These are phyloP conservation scores for Oreochromis aureus DNA, from an alignment of 2,113 vertebrate genomes.

Conservation along the genomic window DNA sequence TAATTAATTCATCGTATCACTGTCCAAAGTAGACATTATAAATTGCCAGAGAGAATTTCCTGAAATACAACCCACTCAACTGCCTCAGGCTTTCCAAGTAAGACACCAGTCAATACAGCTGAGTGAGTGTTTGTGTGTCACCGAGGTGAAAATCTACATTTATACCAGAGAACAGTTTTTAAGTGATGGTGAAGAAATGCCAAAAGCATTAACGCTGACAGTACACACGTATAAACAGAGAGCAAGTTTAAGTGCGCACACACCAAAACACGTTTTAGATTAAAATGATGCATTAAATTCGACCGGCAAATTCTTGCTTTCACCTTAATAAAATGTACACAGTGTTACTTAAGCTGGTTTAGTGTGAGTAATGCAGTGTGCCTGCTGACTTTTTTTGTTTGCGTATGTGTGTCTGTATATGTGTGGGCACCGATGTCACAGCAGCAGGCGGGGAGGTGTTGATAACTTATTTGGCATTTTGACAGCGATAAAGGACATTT, in stretches of 20 bases:
- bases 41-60: conserved; percentile 37
- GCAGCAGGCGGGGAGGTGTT: conserved; percentile 34
- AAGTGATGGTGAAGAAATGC: conserved; percentile 34
- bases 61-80: conserved; percentile 52
- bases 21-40: conserved; percentile 35
- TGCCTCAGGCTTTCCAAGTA: conserved; percentile 47
- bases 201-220: conserved; percentile 24
- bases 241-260: not conserved
- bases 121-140: conserved; percentile 50
- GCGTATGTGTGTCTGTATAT: not conserved
- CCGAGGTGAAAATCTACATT: conserved; percentile 66
- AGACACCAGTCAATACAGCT: conserved; percentile 53
- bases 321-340: not conserved
- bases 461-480: conserved; percentile 59
- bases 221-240: not conserved
- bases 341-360: not conserved
- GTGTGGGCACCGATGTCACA: conserved; percentile 37
- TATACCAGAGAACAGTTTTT: conserved; percentile 25
- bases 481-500: conserved; percentile 60
- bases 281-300: not conserved
- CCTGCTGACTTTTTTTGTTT: not conserved
- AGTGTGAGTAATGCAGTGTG: not conserved
- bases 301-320: not conserved
- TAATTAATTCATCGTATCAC: conserved; percentile 46
- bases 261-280: not conserved